A percentile compares a stretch with the other conserved stretches of the same genome.
These are phyloP conservation scores for Pyrrhia umbra DNA, from an alignment of 2,888 invertebrate species.

Conservation along the genomic window DNA sequence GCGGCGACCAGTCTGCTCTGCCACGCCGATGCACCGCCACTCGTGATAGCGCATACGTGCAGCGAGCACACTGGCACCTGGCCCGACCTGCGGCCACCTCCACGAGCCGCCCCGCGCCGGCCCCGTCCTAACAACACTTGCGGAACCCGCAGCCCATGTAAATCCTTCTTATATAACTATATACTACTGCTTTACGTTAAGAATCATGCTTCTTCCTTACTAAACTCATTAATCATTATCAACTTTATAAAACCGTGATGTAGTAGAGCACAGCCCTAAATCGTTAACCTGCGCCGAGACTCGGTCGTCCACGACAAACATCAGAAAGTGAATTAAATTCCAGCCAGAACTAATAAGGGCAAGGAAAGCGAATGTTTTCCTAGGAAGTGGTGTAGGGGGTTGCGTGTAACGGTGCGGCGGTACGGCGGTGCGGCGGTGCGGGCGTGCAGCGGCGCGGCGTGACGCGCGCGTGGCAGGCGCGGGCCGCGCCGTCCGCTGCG, in stretches of 20 bases:
- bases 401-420: conserved; percentile 64
- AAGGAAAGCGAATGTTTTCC: conserved; percentile 75
- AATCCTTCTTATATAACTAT: conserved; percentile 52
- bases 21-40: conserved; percentile 41
- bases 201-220: conserved; percentile 29
- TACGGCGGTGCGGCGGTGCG: conserved; percentile 60
- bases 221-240: not conserved
- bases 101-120: conserved; percentile 6
- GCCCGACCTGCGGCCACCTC: conserved; percentile 7
- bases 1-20: conserved; percentile 49
- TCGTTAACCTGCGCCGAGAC: not conserved
- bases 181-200: conserved; percentile 15
- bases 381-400: conserved; percentile 66
- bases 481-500: conserved; percentile 77
- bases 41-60: conserved; percentile 33
- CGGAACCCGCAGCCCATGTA: conserved; percentile 49
- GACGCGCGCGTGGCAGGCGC: conserved; percentile 68
- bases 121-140: conserved; percentile 2
- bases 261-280: not conserved
- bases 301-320: conserved; percentile 42
- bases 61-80: conserved; percentile 16
- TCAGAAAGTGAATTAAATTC: conserved; percentile 68
- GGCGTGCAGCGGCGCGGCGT: conserved; percentile 62
- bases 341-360: conserved; percentile 71
- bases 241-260: conserved; percentile 8